A percentile compares a stretch with the other conserved stretches of the same genome.
Evolutionary conservation across 2,113 vertebrate genomes (phyloP).

Genomic region (Nesogale talazaci): DNA sequence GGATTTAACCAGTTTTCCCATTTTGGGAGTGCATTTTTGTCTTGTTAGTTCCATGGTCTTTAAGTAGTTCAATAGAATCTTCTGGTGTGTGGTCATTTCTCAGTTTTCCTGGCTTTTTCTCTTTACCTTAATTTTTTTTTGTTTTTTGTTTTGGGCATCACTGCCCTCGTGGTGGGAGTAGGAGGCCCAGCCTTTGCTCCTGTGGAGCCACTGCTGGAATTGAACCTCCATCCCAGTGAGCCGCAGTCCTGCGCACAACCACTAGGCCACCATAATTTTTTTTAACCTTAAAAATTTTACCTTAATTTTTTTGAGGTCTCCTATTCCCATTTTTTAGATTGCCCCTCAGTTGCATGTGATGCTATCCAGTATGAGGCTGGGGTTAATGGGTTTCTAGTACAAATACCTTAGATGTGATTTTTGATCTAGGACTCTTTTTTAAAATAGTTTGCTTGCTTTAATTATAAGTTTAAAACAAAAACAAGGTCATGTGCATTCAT

Average conservation of each 20-base stretch:
- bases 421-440: background rate
- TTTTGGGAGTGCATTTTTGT: background rate
- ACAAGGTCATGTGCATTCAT: background rate
- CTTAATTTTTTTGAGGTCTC: slow-evolving; percentile 7
- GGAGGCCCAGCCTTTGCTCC: no score
- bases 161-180: no score
- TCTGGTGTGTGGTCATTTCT: background rate
- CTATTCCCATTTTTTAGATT: background rate
- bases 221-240: no score
- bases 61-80: no score
- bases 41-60: background rate
- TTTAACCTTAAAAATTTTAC: no score
- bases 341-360: background rate
- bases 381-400: background rate
- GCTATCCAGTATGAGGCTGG: background rate
- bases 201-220: no score
- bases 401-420: background rate
- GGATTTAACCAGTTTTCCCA: background rate
- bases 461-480: background rate
- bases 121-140: slow-evolving; percentile 17
- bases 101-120: background rate
- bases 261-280: no score
- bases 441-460: background rate
- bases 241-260: no score
- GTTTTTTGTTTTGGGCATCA: no score